Evolutionary conservation across 2,888 invertebrate genomes (phyloP), one percentile per base, ranked within the genome.

Genomic region (Eugnorisma glareosa): DNA sequence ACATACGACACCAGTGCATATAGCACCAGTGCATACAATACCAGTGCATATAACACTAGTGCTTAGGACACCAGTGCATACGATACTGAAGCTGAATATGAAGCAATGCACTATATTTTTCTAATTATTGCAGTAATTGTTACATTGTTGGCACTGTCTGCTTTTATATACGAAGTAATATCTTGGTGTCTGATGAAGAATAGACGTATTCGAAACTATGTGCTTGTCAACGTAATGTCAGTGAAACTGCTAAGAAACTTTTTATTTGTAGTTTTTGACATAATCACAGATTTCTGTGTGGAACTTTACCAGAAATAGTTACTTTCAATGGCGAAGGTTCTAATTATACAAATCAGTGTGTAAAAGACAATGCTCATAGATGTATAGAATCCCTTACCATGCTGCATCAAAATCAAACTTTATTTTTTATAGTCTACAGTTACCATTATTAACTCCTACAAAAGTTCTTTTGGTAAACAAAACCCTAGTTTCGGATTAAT

Each of bases 161-260:
- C 57, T 8, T 67, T 67, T 18, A 48, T 73, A 18, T 73, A 76
- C 6, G 57, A 57, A 28, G 37, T 66, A 57, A 28, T 18, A 31
- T 73, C 75, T 15, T 73, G 45, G 57, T 76, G 57, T 11, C 18
- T 67, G 1, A 45, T 67, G 11, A 73, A 76, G 13, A 59, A 54
- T 13, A 45, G 72, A 1, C 48, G 64, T n/a, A 31, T 71, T 35
- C 71, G 63, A 43, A 71, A 71, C 35, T 71, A 66, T 45, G 64
- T 72, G 45, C 64, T 72, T 54, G 11, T 72, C 21, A 71, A 61
- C 40, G 40, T 48, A 2, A 75, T 75, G 37, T 4, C 51, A 21
- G 40, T 67, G 4, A 75, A 75, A n/a, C 7, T 75, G 15, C 31
- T 75, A n/a, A 21, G 59, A 8, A 71, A 71, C 72, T 71, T 35